Base-by-base conservation (phyloP, 23 tunicate species). In the Diplosoma virens region DNA sequence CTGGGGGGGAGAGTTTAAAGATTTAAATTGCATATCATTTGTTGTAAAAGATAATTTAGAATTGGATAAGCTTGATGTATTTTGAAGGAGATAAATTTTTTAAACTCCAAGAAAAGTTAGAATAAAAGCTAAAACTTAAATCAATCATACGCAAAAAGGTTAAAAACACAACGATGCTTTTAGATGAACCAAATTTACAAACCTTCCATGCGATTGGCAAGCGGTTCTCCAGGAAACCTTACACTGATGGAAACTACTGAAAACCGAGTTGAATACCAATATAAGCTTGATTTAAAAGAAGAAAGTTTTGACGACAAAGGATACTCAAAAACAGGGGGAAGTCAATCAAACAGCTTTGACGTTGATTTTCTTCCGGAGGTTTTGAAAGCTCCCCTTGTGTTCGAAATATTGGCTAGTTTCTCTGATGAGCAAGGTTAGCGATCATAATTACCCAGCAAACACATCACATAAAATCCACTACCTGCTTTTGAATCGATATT, bases 171-270 rank as follows among this genome's bases (percentile, higher is more conserved):
- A n/a, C n/a, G n/a, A n/a, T n/a, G n/a, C n/a, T n/a, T 63, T 63
- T 63, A 63, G 69, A 30, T 63, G 9, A 27, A 63, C n/a, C n/a
- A 63, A 7, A 16, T 22, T 29, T 22, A 67, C 36, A n/a, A 18
- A 3, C 52, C 74, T 2, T 67, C 14, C 27, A 67, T 67, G 74
- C 52, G 30, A n/a, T 26, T 35, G 11, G 22, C 52, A 7, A 3
- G 3, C n/a, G 74, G 74, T 5, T 26, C 24, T 18, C 26, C 74
- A 34, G 74, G 74, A 17, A 67, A 33, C 5, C 52, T 67, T 9
- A 17, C 74, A 7, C 5, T 34, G 24, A 34, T 35, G 35, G 2
- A 23, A 22, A 18, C 52, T 5, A 17, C 17, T 11, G 25, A 3
- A 67, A 27, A 37, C n/a, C 17, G 2, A 21, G 27, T 35, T 34